phyloP scores from a whole-genome alignment of 35 echinoderm and acorn worm genomes.

The Ptychodera flava region DNA sequence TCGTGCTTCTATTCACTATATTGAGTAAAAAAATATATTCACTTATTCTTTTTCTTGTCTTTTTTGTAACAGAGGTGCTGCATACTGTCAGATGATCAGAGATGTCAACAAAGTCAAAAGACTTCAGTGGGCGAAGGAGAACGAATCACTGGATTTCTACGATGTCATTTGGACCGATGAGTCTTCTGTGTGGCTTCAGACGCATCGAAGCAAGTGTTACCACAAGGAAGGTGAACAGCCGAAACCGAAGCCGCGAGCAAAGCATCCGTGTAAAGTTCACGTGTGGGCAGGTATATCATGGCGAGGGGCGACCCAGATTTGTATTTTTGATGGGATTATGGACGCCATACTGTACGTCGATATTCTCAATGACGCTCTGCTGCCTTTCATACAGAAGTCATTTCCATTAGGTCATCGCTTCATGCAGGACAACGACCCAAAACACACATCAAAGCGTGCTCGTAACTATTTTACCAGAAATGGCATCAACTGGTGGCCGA shows the following conservation, averaged over 20 bases:
- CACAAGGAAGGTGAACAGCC: background rate
- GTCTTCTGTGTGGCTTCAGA: background rate
- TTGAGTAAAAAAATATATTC: too few species aligned
- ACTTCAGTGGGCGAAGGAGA: background rate
- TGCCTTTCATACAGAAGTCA: constrained; percentile 4
- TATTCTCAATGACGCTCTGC: constrained; percentile 8
- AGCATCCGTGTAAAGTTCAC: constrained; percentile 15
- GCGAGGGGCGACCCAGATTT: background rate
- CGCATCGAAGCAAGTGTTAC: background rate
- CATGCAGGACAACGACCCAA: constrained; percentile 30
- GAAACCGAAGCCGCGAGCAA: background rate
- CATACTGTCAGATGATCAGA: constrained; percentile 22
- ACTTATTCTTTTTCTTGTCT: too few species aligned
- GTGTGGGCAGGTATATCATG: constrained; percentile 44
- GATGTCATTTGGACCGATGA: constrained; percentile 7
- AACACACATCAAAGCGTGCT: background rate
- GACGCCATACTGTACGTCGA: constrained; percentile 12
- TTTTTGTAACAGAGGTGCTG: too few species aligned
- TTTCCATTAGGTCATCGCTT: constrained; percentile 17
- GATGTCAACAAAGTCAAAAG: constrained; percentile 14
- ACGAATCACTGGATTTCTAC: background rate
- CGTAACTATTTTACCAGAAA: background rate
- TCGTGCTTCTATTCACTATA: too few species aligned
- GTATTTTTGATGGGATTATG: constrained; percentile 33
- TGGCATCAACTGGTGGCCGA: constrained; percentile 17